Base-by-base conservation (phyloP, 2,888 invertebrate genomes). In the Acleris emargana region DNA sequence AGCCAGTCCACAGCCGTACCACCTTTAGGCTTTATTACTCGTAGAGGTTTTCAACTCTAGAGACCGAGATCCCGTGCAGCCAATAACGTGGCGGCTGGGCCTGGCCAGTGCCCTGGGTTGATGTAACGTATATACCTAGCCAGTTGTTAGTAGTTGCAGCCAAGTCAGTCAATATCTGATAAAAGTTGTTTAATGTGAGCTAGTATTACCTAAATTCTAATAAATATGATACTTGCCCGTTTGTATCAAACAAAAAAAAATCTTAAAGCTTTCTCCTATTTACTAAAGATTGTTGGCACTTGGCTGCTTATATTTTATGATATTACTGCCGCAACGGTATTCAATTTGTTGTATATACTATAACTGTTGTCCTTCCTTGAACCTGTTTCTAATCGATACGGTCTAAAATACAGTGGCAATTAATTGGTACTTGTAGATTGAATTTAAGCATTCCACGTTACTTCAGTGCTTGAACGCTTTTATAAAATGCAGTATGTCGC, bases 401-500 rank as follows among this genome's bases (percentile, higher is more conserved):
- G 75, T 77, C 68, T 63, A 63, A 74, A 75, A 68, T 77, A 69
- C 70, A 72, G 72, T 68, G 70, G 70, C 70, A 68, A 67, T 57
- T 67, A 55, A 68, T 70, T 67, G 72, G 72, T 79, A 62, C 59
- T 54, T 58, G 17, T 67, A 58, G 57, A 58, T 69, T 70, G 76
- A 83, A 78, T 82, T 80, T 84, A 88, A 88, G 89, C 91, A 91
- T 91, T 91, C 91, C 91, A 89, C 79, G 17, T 62, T 70, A 63
- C 69, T 61, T 58, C 68, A 62, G 32, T 63, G 67, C 71, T 76
- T 73, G 74, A 78, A 45, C 76, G 82, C 81, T 81, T 83, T 79
- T 79, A 74, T 67, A 51, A 71, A 79, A 64, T 70, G 67, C 72
- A 76, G 75, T 78, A 76, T 70, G 78, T 74, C 76, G 75, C 74